Conservation (phyloP, 2,888 invertebrate genomes). For the Smittia aterrima region DNA sequence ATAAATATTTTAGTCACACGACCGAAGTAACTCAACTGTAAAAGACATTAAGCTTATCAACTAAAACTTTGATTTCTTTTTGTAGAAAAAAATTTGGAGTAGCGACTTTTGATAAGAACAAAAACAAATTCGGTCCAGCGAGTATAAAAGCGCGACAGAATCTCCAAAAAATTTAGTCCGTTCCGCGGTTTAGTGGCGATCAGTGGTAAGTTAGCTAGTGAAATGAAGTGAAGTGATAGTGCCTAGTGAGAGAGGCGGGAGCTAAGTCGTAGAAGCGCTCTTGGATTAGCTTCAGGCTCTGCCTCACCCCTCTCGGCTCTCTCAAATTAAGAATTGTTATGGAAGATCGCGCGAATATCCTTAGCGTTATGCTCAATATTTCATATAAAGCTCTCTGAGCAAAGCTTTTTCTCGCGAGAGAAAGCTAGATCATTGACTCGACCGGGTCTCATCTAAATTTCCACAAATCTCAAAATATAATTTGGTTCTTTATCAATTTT, state of each 20-base stretch:
- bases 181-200: constrained; percentile 22
- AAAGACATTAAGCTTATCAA: background rate
- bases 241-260: constrained; percentile 15
- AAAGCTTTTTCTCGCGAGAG: background rate
- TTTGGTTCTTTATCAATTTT: background rate
- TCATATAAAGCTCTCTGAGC: background rate
- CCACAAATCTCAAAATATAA: background rate
- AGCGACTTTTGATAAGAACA: background rate
- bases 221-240: constrained; percentile 29
- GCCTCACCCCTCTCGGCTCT: background rate
- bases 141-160: constrained; percentile 33
- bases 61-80: background rate
- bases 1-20: too few species aligned
- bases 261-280: constrained; percentile 14
- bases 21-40: too few species aligned
- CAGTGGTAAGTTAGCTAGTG: constrained; percentile 26
- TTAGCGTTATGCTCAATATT: constrained; percentile 6
- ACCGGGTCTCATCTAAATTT: background rate
- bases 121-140: background rate
- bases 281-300: constrained; percentile 39
- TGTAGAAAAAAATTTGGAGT: background rate
- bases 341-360: constrained; percentile 2
- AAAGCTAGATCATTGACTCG: constrained; percentile 5
- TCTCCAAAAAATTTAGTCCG: constrained; percentile 30
- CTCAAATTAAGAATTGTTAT: background rate